Conservation (phyloP, 1,140 invertebrate genomes). For the Bicyclus anynana region DNA sequence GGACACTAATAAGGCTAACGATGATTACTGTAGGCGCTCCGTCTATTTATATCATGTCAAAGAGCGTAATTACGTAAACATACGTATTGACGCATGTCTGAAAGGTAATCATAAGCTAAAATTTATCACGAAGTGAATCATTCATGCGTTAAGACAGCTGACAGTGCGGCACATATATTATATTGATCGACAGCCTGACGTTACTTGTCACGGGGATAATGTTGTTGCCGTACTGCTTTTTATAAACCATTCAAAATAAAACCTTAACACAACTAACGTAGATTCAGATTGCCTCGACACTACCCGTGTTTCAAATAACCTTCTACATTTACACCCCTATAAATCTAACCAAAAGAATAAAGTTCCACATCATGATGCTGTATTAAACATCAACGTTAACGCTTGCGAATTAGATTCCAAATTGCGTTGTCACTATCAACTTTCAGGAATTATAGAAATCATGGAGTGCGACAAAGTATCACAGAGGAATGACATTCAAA, state of each 20-base stretch:
- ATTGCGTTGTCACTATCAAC: slow-evolving; percentile 28
- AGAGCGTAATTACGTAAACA: slow-evolving; percentile 68
- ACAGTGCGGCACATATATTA: slow-evolving; percentile 74
- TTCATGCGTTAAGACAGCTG: slow-evolving; percentile 73
- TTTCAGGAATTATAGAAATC: slow-evolving; percentile 45
- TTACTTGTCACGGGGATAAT: slow-evolving; percentile 73
- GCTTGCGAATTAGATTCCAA: slow-evolving; percentile 30
- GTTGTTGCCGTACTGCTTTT: slow-evolving; percentile 53
- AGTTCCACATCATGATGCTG: slow-evolving; percentile 39
- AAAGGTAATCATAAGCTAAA: slow-evolving; percentile 77
- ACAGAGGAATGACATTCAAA: slow-evolving; percentile 12
- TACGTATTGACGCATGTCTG: slow-evolving; percentile 69
- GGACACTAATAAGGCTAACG: no score
- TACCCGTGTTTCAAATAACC: slow-evolving; percentile 30
- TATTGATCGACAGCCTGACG: slow-evolving; percentile 75
- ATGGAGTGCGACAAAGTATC: slow-evolving; percentile 44
- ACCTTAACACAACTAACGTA: slow-evolving; percentile 17
- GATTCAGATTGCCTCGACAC: slow-evolving; percentile 17
- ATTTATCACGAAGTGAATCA: slow-evolving; percentile 76
- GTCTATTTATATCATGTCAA: no score
- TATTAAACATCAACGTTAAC: slow-evolving; percentile 45
- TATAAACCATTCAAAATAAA: slow-evolving; percentile 14
- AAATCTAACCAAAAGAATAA: slow-evolving; percentile 66
- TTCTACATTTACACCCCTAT: slow-evolving; percentile 40
- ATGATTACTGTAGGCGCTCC: no score